Evolutionary conservation across 1,140 invertebrate genomes (phyloP).

Genomic region (Papilio dardanus): DNA sequence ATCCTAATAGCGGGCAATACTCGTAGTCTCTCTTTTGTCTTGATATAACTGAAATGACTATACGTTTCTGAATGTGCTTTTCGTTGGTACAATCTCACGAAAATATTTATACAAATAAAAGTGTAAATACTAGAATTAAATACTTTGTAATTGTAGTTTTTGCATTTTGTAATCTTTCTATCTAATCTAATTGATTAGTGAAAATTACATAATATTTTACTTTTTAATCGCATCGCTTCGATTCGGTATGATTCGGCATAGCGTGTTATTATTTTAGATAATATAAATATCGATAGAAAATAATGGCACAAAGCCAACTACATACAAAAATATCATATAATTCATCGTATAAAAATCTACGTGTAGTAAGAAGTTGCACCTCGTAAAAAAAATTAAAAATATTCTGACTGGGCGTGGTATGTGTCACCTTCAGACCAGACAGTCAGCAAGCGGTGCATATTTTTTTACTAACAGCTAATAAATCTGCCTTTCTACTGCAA

Average conservation of each 20-base stretch:
- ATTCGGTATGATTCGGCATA: background rate
- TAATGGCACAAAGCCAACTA: constrained; percentile 72
- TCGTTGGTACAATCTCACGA: too few species aligned
- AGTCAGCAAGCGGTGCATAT: constrained; percentile 49
- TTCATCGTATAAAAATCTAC: constrained; percentile 77
- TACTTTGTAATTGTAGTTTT: too few species aligned
- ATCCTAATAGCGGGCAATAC: too few species aligned
- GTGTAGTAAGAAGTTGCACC: constrained; percentile 75
- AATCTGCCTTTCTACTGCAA: constrained; percentile 33
- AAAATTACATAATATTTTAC: constrained; percentile 41
- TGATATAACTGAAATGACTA: too few species aligned
- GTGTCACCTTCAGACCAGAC: constrained; percentile 54
- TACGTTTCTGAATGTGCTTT: too few species aligned
- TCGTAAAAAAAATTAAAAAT: constrained; percentile 78
- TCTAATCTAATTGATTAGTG: constrained; percentile 27
- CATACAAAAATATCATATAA: constrained; percentile 79
- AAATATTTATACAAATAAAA: too few species aligned
- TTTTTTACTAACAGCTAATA: constrained; percentile 40
- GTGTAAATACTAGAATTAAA: too few species aligned
- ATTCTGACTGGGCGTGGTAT: constrained; percentile 56
- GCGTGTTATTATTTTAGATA: constrained; percentile 42
- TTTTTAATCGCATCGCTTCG: constrained; percentile 13
- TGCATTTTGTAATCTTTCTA: too few species aligned
- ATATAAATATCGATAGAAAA: constrained; percentile 27
- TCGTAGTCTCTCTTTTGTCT: too few species aligned